Conservation (phyloP, 2,888 invertebrate species). For the Drosophila yooni region DNA sequence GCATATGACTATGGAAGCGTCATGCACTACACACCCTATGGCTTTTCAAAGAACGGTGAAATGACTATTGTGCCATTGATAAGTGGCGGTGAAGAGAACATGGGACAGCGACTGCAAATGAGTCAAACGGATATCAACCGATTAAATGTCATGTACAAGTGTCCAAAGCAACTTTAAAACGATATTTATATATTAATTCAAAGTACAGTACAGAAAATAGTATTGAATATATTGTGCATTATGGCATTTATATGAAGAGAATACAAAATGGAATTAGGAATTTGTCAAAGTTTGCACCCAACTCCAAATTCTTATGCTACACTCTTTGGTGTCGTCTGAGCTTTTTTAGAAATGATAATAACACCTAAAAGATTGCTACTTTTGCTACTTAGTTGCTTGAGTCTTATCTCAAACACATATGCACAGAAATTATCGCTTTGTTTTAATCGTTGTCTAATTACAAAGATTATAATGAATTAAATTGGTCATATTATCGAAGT, state of each 20-base stretch:
- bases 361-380: constrained; percentile 36
- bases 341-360: not conserved
- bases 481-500: not conserved
- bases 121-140: constrained; percentile 59
- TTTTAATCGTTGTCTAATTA: constrained; percentile 6
- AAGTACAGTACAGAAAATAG: not conserved
- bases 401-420: not conserved
- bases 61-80: constrained; percentile 88
- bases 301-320: not conserved
- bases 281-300: not conserved
- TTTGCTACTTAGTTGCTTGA: not conserved
- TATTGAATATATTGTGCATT: not conserved
- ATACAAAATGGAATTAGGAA: not conserved
- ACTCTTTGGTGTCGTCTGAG: no score
- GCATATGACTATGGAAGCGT: constrained; percentile 91
- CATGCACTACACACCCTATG: constrained; percentile 91
- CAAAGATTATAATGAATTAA: not conserved
- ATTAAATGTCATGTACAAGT: constrained; percentile 61
- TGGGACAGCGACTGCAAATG: constrained; percentile 56
- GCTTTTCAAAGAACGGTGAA: constrained; percentile 89
- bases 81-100: constrained; percentile 42
- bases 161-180: constrained; percentile 15
- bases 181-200: not conserved
- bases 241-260: not conserved
- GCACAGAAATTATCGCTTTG: not conserved